A percentile compares a stretch with the other conserved stretches of the same genome.
Evolutionary conservation across 2,113 vertebrate genomes (phyloP).

Genomic region (Empidonax traillii): DNA sequence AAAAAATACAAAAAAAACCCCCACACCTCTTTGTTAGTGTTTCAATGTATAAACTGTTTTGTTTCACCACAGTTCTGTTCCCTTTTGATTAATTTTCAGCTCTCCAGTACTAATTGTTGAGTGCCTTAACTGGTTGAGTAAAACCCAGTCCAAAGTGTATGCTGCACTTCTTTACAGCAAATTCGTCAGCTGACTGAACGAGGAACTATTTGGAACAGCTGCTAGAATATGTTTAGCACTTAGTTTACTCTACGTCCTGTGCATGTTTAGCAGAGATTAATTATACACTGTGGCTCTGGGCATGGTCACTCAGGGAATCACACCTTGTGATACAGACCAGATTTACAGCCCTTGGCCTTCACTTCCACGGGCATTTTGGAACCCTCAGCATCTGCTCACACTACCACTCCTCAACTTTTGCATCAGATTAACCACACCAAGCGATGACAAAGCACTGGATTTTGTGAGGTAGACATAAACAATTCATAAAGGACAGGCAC

Average conservation of each 20-base stretch:
- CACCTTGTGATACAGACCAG: background rate
- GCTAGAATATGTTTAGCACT: background rate
- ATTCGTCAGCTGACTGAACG: background rate
- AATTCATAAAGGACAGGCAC: background rate
- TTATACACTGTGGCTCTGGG: background rate
- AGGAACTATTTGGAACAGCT: background rate
- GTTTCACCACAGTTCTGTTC: background rate
- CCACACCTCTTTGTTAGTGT: background rate
- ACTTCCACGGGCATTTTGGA: background rate
- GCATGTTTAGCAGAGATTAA: background rate
- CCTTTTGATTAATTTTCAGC: constrained; percentile 16
- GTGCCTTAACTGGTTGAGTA: background rate
- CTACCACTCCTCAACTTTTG: fast-evolving
- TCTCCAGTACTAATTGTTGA: background rate
- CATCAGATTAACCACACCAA: fast-evolving
- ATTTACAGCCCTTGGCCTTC: background rate
- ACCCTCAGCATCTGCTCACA: background rate
- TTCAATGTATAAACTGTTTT: background rate
- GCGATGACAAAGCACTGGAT: background rate
- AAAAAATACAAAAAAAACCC: too few species aligned
- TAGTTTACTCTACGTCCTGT: background rate
- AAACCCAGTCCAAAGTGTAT: background rate
- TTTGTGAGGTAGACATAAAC: background rate
- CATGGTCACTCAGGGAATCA: background rate
- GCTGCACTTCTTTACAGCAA: background rate